Base-by-base conservation (phyloP, 2,797 vertebrate species). In the Spinus pinus region DNA sequence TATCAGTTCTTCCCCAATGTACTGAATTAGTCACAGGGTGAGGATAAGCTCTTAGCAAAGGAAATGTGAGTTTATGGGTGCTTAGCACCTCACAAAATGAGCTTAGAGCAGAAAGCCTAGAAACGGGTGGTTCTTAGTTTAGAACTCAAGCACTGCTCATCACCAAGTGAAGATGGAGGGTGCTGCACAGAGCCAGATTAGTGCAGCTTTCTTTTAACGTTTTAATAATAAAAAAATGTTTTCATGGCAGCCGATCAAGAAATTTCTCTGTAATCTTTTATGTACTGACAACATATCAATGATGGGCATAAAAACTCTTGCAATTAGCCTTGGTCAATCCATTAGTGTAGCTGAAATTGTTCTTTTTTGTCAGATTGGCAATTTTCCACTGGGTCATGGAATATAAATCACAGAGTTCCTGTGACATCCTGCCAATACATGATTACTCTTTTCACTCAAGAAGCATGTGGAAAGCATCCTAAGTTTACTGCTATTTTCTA, bases 331-430 rank as follows among this genome's bases (percentile, higher is more conserved):
- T 90, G 83, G 93, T 73, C 83, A 87, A 93, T 88, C 94, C 91
- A 60, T 91, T 88, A 96, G 89, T 57, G 81, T 89, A 93, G 94
- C 91, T 91, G 56, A 94, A 97, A 96, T 56, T 96, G 93, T 94
- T 95, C 93, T 94, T 96, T 96, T 97, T 88, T 94, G 94, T 95
- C 92, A 79, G 88, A 71, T 66, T 97, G 97, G 96, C 94, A 69
- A 8, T 28, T 46, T 37, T 93, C 97, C 96, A 71, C n/a, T 35
- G 72, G 97, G 94, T 93, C 96, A 81, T 6, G 47, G 93, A 95
- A 83, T 65, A 89, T 80, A 96, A 95, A 94, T 95, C 85, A 93
- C 58, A 83, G 70, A 88, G 71, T 21, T 89, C 66, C 70, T 57
- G 84, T 42, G 77, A 95, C 86, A 41, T 80, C 67, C 81, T 69